Evolutionary conservation across 2,113 vertebrate species (phyloP).

Genomic region (Peromyscus maniculatus): DNA sequence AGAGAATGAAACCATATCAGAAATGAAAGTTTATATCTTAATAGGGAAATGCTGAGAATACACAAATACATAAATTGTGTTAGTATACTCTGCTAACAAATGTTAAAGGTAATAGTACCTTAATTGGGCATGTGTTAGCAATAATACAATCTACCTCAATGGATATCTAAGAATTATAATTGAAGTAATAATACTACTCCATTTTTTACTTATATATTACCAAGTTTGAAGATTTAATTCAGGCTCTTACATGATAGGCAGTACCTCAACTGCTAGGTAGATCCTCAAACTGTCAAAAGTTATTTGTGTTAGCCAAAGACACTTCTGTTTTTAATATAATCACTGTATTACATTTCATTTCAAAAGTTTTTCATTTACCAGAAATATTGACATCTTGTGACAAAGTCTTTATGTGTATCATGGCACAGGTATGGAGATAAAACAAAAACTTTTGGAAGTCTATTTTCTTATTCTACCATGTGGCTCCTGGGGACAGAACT

Average conservation of each 20-base stretch:
- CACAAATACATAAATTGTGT: neutral
- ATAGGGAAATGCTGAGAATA: neutral
- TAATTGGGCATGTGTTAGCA: neutral
- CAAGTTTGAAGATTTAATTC: neutral
- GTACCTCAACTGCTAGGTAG: no score
- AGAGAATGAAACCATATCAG: neutral
- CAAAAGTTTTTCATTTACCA: conserved; percentile 32
- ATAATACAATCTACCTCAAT: neutral
- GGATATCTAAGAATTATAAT: neutral
- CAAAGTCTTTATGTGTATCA: neutral
- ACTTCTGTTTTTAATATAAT: neutral
- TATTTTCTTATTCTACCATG: neutral
- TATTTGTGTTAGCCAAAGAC: neutral
- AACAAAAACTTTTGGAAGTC: neutral
- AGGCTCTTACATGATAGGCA: neutral
- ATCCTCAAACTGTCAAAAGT: neutral
- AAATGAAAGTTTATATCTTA: neutral
- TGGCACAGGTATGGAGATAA: neutral
- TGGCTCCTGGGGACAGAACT: neutral
- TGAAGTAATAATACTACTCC: neutral
- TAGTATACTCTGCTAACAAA: neutral
- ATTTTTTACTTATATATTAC: neutral
- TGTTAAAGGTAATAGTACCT: neutral
- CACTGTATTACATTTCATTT: conserved; percentile 10
- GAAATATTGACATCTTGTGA: neutral